These are phyloP conservation scores for Epinephelus awoara DNA, from an alignment of 2,797 vertebrate species.

Conservation along the genomic window DNA sequence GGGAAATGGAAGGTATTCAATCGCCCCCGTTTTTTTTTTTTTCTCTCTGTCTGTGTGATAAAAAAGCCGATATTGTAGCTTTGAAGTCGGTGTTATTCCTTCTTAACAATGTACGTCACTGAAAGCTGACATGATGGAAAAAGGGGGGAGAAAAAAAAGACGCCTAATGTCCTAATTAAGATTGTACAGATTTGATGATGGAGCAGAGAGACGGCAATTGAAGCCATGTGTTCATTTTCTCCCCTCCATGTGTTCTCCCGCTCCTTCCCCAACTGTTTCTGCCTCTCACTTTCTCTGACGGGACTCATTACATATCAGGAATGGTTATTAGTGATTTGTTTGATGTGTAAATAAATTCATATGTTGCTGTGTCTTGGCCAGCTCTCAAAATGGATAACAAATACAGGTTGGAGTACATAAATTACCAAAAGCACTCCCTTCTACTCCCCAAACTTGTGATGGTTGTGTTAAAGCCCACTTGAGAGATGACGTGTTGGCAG, in stretches of 20 bases:
- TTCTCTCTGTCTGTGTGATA: conserved; percentile 57
- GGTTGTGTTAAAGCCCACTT: conserved; percentile 27
- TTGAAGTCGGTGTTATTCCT: conserved; percentile 69
- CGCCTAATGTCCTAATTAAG: conserved; percentile 82
- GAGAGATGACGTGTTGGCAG: conserved; percentile 36
- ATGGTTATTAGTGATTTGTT: conserved; percentile 40
- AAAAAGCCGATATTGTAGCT: conserved; percentile 56
- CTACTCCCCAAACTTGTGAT: conserved; percentile 2
- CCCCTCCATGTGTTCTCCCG: conserved; percentile 40
- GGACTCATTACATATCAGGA: conserved; percentile 29
- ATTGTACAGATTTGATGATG: conserved; percentile 80
- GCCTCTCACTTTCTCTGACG: conserved; percentile 24
- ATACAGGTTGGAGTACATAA: conserved; percentile 17
- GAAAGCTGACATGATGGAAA: conserved; percentile 80
- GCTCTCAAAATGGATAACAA: conserved; percentile 13
- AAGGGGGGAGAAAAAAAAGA: conserved; percentile 61
- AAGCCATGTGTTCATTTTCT: conserved; percentile 76
- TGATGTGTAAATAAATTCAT: conserved; percentile 44
- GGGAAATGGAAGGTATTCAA: conserved; percentile 64
- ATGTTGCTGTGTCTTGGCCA: conserved; percentile 31
- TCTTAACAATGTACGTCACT: conserved; percentile 66
- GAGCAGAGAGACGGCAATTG: conserved; percentile 74
- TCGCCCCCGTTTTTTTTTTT: conserved; percentile 13
- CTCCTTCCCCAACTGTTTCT: conserved; percentile 34
- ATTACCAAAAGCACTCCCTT: conserved; percentile 21